Evolutionary conservation across 2,113 vertebrate species (phyloP).

Genomic region (Chaetorhynchus papuensis): DNA sequence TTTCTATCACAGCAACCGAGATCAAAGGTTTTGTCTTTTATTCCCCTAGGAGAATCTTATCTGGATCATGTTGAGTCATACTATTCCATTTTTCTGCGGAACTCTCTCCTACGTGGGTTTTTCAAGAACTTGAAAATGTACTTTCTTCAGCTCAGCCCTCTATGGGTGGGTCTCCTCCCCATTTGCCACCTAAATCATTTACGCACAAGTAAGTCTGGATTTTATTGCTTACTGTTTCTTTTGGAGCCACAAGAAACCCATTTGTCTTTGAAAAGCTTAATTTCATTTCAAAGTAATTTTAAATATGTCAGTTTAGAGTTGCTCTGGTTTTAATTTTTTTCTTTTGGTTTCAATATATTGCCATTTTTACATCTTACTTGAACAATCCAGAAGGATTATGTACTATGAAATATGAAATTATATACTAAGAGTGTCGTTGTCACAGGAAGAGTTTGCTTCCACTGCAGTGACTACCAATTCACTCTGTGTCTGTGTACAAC

Average conservation of each 20-base stretch:
- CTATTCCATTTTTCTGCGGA: not conserved
- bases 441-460: not conserved
- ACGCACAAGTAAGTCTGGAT: not conserved
- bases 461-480: not conserved
- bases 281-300: not conserved
- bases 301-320: not conserved
- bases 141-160: not conserved
- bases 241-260: not conserved
- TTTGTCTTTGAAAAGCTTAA: not conserved
- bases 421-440: not conserved
- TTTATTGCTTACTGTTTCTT: not conserved
- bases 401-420: not conserved
- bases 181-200: not conserved
- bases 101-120: not conserved
- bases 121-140: not conserved
- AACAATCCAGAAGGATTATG: not conserved
- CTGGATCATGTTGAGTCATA: not conserved
- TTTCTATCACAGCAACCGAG: not conserved
- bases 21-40: conserved; percentile 15
- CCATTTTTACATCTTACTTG: not conserved
- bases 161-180: not conserved
- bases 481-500: not conserved
- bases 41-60: not conserved
- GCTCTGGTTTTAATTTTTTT: not conserved
- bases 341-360: not conserved